These are phyloP conservation scores for Pica pica DNA, from an alignment of 2,113 vertebrate genomes.

Conservation along the genomic window DNA sequence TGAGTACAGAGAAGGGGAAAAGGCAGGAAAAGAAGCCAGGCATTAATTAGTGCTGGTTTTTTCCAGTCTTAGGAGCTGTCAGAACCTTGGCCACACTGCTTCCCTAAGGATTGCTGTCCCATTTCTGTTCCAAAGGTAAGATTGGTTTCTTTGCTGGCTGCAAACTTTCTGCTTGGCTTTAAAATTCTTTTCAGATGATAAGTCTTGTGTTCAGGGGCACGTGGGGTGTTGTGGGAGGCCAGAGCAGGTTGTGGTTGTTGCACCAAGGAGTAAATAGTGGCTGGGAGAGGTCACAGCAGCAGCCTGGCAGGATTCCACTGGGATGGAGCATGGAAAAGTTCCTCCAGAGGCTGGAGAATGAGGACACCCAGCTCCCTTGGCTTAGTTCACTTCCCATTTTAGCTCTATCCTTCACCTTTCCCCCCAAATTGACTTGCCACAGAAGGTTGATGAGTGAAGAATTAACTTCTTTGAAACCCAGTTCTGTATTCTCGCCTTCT, in stretches of 20 bases:
- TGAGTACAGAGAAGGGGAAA: background rate
- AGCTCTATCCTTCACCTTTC: conserved; percentile 18
- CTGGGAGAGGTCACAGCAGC: background rate
- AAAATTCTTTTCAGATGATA: background rate
- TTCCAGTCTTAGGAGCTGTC: background rate
- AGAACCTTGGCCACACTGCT: background rate
- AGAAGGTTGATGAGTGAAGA: background rate
- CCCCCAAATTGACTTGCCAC: background rate
- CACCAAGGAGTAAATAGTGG: background rate
- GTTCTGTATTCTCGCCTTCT: background rate
- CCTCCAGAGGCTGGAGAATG: conserved; percentile 8
- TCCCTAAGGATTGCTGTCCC: conserved; percentile 42
- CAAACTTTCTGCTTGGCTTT: background rate
- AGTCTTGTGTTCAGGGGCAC: background rate
- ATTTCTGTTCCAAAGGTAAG: conserved; percentile 66
- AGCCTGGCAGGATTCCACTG: background rate
- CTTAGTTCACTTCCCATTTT: conserved; percentile 11
- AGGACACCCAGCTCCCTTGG: background rate
- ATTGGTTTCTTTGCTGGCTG: background rate
- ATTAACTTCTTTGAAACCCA: background rate
- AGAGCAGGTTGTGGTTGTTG: background rate
- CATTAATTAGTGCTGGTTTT: background rate
- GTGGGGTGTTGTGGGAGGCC: background rate
- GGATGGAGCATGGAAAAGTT: background rate
- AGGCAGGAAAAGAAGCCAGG: background rate